Conservation (phyloP, 1,140 invertebrate species). For the Belonocnema kinseyi region DNA sequence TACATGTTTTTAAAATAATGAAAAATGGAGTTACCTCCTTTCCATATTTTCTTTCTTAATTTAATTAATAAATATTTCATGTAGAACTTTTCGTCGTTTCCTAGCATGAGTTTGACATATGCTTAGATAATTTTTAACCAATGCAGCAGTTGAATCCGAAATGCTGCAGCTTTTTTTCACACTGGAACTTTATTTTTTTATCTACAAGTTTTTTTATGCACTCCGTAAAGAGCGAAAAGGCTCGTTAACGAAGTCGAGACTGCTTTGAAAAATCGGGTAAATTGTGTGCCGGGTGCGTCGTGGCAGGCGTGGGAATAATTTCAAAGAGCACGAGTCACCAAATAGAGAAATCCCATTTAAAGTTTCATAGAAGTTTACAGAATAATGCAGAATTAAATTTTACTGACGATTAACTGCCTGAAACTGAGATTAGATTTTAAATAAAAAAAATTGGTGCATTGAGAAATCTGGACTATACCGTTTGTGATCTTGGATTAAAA, state of each 20-base stretch:
- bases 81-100: not conserved
- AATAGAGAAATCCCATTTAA: constrained; percentile 18
- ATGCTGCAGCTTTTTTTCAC: not conserved
- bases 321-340: constrained; percentile 19
- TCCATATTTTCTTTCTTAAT: too few relatives aligned
- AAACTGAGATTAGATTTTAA: too few relatives aligned
- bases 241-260: not conserved
- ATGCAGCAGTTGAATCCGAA: not conserved
- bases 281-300: not conserved
- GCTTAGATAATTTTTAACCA: not conserved
- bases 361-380: not conserved
- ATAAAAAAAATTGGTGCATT: too few relatives aligned
- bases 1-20: too few relatives aligned
- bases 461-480: too few relatives aligned
- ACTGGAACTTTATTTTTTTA: constrained; percentile 7
- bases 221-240: not conserved
- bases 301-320: not conserved
- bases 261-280: constrained; percentile 21
- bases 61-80: too few relatives aligned
- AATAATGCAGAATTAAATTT: not conserved
- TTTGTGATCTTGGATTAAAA: too few relatives aligned
- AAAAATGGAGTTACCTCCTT: too few relatives aligned
- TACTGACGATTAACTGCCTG: too few relatives aligned
- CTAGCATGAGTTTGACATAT: not conserved
- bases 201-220: not conserved